Conservation (phyloP, 2,888 invertebrate species). For the Stramonita haemastoma region DNA sequence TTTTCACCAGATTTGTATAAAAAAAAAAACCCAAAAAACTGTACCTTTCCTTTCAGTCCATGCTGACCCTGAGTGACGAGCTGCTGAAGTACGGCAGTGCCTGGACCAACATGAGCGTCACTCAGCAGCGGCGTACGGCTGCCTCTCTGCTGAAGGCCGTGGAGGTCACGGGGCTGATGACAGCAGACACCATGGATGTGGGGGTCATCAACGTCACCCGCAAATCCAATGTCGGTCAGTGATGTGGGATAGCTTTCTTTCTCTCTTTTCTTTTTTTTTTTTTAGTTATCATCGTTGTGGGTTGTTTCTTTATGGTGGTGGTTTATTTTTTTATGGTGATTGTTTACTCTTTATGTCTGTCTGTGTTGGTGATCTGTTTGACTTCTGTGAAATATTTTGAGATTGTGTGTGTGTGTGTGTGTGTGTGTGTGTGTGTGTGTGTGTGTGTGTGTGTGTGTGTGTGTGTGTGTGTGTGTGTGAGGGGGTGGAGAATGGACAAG, state of each 20-base stretch:
- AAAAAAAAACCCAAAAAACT: background rate
- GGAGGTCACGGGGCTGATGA: conserved; percentile 44
- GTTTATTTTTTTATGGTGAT: no score
- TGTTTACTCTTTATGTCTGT: no score
- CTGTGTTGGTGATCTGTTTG: background rate
- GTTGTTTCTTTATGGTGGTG: no score
- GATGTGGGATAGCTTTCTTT: background rate
- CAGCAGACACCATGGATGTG: conserved; percentile 41
- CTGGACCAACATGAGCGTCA: conserved; percentile 18
- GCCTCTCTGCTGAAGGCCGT: conserved; percentile 39
- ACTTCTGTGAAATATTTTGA: background rate
- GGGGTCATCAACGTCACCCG: conserved; percentile 36
- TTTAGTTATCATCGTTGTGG: background rate
- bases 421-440: background rate
- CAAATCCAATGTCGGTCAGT: conserved; percentile 45
- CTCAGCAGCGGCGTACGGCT: conserved; percentile 26
- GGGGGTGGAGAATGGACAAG: no score
- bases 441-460: background rate
- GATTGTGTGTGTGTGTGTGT: background rate
- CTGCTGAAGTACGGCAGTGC: conserved; percentile 20
- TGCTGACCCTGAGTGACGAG: conserved; percentile 23
- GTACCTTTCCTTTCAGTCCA: conserved; percentile 15
- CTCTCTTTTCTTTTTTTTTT: background rate
- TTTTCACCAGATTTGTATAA: no score
- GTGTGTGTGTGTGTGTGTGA: no score